phyloP scores from a whole-genome alignment of 2,797 vertebrate species.

The Loriculus beryllinus region DNA sequence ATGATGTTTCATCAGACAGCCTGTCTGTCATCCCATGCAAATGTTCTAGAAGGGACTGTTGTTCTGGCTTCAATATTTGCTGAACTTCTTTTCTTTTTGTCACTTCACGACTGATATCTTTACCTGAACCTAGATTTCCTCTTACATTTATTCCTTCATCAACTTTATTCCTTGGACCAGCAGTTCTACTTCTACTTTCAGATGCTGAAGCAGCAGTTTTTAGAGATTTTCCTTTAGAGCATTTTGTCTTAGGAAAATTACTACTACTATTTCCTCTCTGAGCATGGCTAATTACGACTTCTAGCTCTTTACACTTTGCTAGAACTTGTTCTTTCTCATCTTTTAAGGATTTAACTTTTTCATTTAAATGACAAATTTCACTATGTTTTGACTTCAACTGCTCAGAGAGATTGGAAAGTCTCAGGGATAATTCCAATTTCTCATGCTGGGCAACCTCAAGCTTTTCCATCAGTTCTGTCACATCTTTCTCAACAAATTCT shows the following conservation, averaged over 20 bases:
- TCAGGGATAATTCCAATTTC: constrained; percentile 79
- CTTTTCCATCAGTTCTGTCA: constrained; percentile 90
- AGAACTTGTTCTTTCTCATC: constrained; percentile 74
- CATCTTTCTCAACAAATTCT: constrained; percentile 82
- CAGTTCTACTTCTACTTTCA: not conserved
- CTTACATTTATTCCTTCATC: constrained; percentile 65
- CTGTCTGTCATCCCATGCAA: constrained; percentile 57
- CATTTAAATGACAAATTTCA: constrained; percentile 78
- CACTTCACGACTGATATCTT: constrained; percentile 54
- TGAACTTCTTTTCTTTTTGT: constrained; percentile 60
- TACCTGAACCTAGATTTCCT: constrained; percentile 63
- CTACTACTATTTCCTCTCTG: not conserved
- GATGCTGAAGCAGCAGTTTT: not conserved
- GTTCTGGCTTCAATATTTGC: constrained; percentile 50
- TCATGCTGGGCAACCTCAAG: constrained; percentile 83
- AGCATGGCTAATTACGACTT: constrained; percentile 44
- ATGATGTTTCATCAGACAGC: constrained; percentile 49
- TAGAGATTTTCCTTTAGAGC: constrained; percentile 34
- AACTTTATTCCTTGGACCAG: constrained; percentile 59
- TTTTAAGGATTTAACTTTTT: constrained; percentile 75
- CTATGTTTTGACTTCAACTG: constrained; percentile 76
- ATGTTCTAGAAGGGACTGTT: constrained; percentile 46
- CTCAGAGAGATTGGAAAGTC: constrained; percentile 81
- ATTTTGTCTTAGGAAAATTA: constrained; percentile 1
- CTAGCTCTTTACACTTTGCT: constrained; percentile 72